Evolutionary conservation across 2,888 invertebrate species (phyloP).

Genomic region (Empis livida): DNA sequence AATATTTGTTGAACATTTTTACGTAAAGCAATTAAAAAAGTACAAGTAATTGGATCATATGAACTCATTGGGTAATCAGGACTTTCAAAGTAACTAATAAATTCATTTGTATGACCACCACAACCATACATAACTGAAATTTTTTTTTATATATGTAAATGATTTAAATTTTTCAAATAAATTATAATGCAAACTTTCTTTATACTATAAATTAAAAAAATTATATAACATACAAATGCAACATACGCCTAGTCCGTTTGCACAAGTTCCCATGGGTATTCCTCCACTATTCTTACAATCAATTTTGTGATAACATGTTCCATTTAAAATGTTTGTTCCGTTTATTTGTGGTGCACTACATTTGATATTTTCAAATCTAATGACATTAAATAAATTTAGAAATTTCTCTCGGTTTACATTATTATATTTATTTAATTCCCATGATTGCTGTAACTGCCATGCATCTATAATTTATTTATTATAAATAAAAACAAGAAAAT

Average conservation of each 20-base stretch:
- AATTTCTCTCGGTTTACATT: constrained; percentile 25
- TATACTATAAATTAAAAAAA: too few species aligned
- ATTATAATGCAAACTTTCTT: not conserved
- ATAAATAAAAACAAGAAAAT: too few species aligned
- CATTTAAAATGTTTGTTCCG: constrained; percentile 46
- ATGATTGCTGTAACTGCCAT: too few species aligned
- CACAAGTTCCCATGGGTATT: constrained; percentile 51
- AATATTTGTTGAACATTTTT: constrained; percentile 51
- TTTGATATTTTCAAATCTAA: constrained; percentile 52
- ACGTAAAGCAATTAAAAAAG: constrained; percentile 45
- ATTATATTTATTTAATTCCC: too few species aligned
- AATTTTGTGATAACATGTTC: constrained; percentile 53
- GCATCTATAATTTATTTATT: too few species aligned
- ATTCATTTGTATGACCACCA: constrained; percentile 46
- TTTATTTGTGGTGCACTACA: constrained; percentile 36
- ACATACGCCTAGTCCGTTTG: constrained; percentile 59
- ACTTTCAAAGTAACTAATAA: constrained; percentile 59
- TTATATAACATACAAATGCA: constrained; percentile 53
- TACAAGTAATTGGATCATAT: constrained; percentile 47
- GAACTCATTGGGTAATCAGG: constrained; percentile 51
- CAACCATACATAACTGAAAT: constrained; percentile 50
- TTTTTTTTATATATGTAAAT: not conserved
- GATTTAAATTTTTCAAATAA: not conserved
- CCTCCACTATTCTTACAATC: constrained; percentile 54
- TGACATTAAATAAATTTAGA: constrained; percentile 55